A percentile compares a stretch with the other conserved stretches of the same genome.
These are phyloP conservation scores for Bombus haemorrhoidalis DNA, from an alignment of 1,140 invertebrate genomes.

Conservation along the genomic window DNA sequence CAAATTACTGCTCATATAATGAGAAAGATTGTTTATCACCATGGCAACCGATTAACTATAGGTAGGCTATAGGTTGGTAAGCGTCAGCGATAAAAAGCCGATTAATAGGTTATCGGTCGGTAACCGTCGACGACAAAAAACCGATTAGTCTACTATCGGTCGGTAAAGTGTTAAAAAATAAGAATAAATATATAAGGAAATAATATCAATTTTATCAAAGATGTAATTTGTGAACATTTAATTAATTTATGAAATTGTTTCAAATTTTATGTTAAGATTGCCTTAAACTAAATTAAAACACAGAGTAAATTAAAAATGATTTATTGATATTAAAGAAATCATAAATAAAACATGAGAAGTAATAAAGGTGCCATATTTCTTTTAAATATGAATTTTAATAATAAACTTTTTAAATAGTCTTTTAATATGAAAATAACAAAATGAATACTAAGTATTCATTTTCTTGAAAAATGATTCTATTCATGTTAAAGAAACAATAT, in stretches of 20 bases:
- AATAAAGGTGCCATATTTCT: neutral
- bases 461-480: neutral
- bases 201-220: neutral
- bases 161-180: no score
- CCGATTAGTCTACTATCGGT: neutral
- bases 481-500: constrained; percentile 32
- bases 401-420: neutral
- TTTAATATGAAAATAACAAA: constrained; percentile 9
- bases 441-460: constrained; percentile 9
- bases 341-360: constrained; percentile 1
- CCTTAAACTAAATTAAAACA: neutral
- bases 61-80: no score
- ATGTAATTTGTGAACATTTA: neutral
- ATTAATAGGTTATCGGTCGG: no score
- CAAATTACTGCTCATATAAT: no score
- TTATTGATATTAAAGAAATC: neutral
- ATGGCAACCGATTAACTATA: no score
- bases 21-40: no score
- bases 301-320: neutral
- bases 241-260: neutral
- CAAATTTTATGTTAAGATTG: neutral
- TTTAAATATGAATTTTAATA: constrained; percentile 28
- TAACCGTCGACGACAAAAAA: no score
- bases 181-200: neutral
- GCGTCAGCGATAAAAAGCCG: no score